phyloP scores from a whole-genome alignment of 2,888 invertebrate genomes.

The Iphiclides podalirius region DNA sequence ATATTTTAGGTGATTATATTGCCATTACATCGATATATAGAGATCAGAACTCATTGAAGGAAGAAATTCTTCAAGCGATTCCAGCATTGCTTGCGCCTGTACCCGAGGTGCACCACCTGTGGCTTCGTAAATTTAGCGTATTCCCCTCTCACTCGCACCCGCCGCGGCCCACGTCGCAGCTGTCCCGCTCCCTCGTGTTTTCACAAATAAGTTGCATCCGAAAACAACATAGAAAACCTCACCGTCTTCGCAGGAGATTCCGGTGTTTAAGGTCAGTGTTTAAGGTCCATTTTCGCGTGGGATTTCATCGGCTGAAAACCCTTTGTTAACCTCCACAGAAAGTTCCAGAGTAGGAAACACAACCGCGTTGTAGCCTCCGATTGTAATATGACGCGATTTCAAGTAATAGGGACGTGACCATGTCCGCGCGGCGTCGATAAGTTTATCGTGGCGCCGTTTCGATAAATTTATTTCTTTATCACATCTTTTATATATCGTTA shows the following conservation, averaged over 20 bases:
- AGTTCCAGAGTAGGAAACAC: constrained; percentile 69
- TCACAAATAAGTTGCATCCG: constrained; percentile 79
- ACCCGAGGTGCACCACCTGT: constrained; percentile 77
- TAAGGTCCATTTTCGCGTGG: constrained; percentile 40
- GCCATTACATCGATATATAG: too few relatives aligned
- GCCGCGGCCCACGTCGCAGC: constrained; percentile 31
- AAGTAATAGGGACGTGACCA: constrained; percentile 55
- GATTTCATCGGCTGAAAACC: constrained; percentile 40
- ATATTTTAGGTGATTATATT: too few relatives aligned
- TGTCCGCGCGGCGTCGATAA: constrained; percentile 26
- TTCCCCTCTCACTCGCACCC: constrained; percentile 49
- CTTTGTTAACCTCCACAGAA: constrained; percentile 61
- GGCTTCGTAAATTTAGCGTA: constrained; percentile 78
- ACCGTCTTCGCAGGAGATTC: constrained; percentile 36
- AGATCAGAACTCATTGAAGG: too few relatives aligned
- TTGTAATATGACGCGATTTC: constrained; percentile 75
- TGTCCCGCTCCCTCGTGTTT: constrained; percentile 64
- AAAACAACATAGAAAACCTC: constrained; percentile 76
- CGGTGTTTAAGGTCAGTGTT: constrained; percentile 30
- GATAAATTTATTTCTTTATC: too few relatives aligned
- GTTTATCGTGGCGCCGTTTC: constrained; percentile 21
- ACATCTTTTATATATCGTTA: too few relatives aligned
- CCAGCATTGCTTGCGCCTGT: constrained; percentile 50
- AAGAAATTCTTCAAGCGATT: constrained; percentile 30
- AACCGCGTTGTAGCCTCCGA: constrained; percentile 65